phyloP scores from a whole-genome alignment of 2,113 vertebrate genomes.

The Protobothrops flavoviridis region DNA sequence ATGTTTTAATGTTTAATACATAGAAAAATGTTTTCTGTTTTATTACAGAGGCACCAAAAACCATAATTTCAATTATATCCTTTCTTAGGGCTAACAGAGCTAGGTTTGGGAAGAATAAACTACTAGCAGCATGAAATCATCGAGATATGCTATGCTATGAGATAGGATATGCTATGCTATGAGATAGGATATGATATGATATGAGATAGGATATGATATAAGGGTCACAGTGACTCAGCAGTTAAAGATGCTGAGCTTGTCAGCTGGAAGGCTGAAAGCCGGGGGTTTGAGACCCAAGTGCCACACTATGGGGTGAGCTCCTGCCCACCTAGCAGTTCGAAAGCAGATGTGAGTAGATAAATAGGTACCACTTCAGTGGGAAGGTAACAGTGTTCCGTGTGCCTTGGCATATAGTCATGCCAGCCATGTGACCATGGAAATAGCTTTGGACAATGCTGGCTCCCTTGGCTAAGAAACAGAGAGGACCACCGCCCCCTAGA shows the following conservation, averaged over 20 bases:
- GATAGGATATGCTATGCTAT: too few relatives aligned
- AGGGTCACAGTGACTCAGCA: not conserved
- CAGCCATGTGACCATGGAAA: not conserved
- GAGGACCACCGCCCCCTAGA: not conserved
- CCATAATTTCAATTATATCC: not conserved
- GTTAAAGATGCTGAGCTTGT: too few relatives aligned
- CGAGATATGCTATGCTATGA: too few relatives aligned
- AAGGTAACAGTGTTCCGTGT: not conserved
- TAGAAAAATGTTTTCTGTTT: not conserved
- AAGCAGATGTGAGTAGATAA: not conserved
- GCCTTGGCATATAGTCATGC: not conserved
- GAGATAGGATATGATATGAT: too few relatives aligned
- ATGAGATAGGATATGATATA: not conserved
- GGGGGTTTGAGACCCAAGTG: not conserved
- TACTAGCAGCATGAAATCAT: not conserved
- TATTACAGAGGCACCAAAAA: not conserved
- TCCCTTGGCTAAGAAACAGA: not conserved
- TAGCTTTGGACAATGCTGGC: not conserved
- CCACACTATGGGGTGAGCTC: not conserved
- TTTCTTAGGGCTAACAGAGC: not conserved
- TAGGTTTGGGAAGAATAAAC: not conserved
- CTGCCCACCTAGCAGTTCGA: not conserved
- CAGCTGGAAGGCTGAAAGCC: not conserved
- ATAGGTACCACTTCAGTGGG: not conserved
- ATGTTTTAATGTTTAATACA: not conserved